Percentiles rank a stretch among this genome's conserved stretches.
Conservation (phyloP, 2,113 vertebrate species). For the Clarias gariepinus region DNA sequence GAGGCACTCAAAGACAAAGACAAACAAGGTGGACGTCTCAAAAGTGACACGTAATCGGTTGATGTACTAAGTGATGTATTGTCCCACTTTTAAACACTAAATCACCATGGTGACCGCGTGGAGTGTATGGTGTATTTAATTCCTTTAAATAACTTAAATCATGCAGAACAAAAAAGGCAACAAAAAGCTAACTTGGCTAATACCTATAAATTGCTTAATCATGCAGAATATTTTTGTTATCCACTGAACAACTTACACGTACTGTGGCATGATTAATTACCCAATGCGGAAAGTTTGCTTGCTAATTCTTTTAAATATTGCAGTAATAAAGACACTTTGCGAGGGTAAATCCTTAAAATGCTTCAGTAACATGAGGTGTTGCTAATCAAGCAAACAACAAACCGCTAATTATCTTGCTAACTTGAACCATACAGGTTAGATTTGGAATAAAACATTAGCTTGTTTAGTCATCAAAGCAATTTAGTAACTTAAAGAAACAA, state of each 20-base stretch:
- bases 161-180: neutral
- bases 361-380: neutral
- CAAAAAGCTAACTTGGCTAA: neutral
- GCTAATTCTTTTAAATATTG: neutral
- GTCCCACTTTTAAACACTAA: neutral
- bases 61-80: neutral
- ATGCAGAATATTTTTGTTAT: neutral
- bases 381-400: neutral
- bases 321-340: too few relatives aligned
- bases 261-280: neutral
- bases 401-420: neutral
- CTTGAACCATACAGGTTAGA: neutral
- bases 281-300: neutral
- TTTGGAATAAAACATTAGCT: neutral
- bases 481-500: neutral
- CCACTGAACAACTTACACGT: neutral
- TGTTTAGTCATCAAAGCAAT: neutral
- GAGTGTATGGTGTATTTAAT: neutral
- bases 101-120: neutral
- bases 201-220: too few relatives aligned
- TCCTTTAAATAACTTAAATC: too few relatives aligned
- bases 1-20: neutral
- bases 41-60: slow-evolving; percentile 26
- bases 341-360: neutral
- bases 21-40: neutral